Percentiles rank a stretch among this genome's conserved stretches.
These are phyloP conservation scores for Corythornis madagascariensis DNA, from an alignment of 2,113 vertebrate species.

Conservation along the genomic window DNA sequence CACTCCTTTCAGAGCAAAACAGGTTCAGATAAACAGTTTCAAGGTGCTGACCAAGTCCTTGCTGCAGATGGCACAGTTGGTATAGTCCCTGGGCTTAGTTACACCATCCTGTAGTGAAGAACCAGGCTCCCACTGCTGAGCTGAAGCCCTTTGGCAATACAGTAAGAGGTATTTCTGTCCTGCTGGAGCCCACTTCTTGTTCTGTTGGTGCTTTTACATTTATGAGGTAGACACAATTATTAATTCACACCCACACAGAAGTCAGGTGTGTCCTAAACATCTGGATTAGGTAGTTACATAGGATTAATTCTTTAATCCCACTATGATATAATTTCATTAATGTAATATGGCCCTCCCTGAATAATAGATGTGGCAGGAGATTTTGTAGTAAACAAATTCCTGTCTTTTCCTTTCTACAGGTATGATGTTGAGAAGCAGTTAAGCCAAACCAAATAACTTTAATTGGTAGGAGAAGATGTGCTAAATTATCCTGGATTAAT, in stretches of 20 bases:
- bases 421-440: background rate
- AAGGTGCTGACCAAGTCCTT: background rate
- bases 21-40: background rate
- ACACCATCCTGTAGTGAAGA: background rate
- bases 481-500: conserved; percentile 3
- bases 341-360: background rate
- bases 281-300: background rate
- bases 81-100: background rate
- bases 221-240: background rate
- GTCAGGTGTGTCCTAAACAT: background rate
- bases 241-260: background rate
- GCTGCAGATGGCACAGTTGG: background rate
- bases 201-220: background rate
- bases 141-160: background rate
- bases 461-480: background rate
- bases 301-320: background rate
- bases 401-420: background rate
- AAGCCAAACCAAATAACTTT: background rate
- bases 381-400: background rate
- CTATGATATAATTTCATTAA: background rate
- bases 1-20: background rate
- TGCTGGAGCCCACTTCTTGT: background rate
- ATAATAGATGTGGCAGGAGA: background rate
- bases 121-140: background rate
- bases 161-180: background rate